Evolutionary conservation across 1,140 invertebrate genomes (phyloP).

Genomic region (Myzus persicae): DNA sequence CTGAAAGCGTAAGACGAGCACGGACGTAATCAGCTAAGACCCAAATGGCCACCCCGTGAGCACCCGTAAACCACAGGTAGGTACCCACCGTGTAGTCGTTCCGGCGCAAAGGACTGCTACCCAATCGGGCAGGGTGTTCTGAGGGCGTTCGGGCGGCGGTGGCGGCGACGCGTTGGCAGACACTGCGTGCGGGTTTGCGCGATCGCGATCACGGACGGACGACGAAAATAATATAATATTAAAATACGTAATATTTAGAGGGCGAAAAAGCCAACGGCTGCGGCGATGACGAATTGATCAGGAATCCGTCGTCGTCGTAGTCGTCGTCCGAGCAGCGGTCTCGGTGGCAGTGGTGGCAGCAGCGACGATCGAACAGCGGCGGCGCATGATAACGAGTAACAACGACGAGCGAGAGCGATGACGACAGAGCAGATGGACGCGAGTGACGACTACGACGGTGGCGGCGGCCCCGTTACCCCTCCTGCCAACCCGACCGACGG

Average conservation of each 20-base stretch:
- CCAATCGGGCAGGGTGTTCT: background rate
- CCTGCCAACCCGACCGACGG: background rate
- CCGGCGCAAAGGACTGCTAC: background rate
- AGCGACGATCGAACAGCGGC: background rate
- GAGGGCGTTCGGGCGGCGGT: background rate
- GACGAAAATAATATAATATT: background rate
- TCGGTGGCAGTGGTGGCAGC: background rate
- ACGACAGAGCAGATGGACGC: slow-evolving; percentile 8
- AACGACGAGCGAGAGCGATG: background rate
- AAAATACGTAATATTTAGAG: background rate
- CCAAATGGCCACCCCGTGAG: background rate
- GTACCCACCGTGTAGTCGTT: background rate
- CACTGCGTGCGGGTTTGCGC: background rate
- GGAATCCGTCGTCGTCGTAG: slow-evolving; percentile 34
- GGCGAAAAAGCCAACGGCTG: background rate
- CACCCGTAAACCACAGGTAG: background rate
- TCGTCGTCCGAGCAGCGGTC: no score
- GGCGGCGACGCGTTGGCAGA: background rate
- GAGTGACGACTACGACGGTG: background rate
- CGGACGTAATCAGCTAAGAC: background rate
- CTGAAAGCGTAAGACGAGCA: background rate
- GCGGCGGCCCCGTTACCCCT: background rate
- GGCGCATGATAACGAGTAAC: slow-evolving; percentile 19
- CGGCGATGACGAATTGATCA: slow-evolving; percentile 42
- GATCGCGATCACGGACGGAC: background rate